Conservation (phyloP, 2,797 vertebrate species). For the Takifugu ocellatus region DNA sequence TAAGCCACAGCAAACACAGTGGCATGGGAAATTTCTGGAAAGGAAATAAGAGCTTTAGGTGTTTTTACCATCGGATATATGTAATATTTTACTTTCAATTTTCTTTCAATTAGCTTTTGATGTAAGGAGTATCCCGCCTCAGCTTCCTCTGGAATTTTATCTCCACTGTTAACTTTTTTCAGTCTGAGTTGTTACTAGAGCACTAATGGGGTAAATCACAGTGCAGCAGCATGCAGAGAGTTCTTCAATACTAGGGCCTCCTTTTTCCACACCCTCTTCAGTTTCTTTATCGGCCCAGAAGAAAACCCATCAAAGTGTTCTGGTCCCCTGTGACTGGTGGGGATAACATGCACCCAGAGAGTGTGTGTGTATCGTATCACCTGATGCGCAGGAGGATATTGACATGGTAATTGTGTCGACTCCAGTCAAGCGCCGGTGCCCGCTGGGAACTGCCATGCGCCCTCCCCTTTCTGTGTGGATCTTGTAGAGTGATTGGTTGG, state of each 20-base stretch:
- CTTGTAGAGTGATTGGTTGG: constrained; percentile 90
- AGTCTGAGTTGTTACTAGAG: constrained; percentile 32
- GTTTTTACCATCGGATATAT: constrained; percentile 32
- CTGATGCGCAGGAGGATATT: constrained; percentile 86
- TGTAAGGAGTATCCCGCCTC: neutral
- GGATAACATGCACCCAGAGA: constrained; percentile 81
- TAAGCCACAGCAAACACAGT: constrained; percentile 65
- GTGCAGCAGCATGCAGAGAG: constrained; percentile 27
- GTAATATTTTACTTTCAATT: constrained; percentile 14
- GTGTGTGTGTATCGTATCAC: constrained; percentile 79
- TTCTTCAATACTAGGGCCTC: constrained; percentile 40
- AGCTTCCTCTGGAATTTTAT: constrained; percentile 2
- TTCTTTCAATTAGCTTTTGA: constrained; percentile 16
- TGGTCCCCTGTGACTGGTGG: constrained; percentile 76
- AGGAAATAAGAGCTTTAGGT: constrained; percentile 27
- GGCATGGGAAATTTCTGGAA: constrained; percentile 72
- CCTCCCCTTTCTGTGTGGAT: constrained; percentile 74
- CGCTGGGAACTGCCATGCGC: constrained; percentile 79
- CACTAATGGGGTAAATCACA: constrained; percentile 43
- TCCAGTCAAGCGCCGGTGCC: constrained; percentile 89
- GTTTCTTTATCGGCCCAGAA: constrained; percentile 52
- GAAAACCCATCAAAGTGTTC: constrained; percentile 74
- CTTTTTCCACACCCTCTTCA: constrained; percentile 46
- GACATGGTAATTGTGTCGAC: constrained; percentile 93
- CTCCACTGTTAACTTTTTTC: constrained; percentile 17